Evolutionary conservation across 2,797 vertebrate species (phyloP), one percentile per base, ranked within the genome.

Genomic region (Glyptemys insculpta): DNA sequence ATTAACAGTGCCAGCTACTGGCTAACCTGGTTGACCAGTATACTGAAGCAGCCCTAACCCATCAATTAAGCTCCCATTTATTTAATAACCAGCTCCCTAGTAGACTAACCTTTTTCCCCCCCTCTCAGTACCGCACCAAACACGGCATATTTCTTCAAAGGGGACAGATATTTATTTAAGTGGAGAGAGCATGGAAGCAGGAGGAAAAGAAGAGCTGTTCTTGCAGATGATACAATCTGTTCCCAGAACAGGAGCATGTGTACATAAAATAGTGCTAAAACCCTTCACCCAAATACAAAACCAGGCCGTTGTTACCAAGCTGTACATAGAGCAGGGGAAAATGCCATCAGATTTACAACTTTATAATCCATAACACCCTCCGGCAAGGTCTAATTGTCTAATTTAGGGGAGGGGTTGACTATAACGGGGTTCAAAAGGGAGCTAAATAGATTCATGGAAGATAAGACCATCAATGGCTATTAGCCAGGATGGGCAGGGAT

Each of bases 91-190:
- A 76, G 41, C 62, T 82, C 34, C 47, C 82, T n/a, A n/a, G 27
- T 6, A 19, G 0, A 0, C 1, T 47, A 15, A 6, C 79, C 52
- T n/a, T 59, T 15, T 6, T 53, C 47, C 6, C 5, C 6, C 5
- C 21, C 54, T 7, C 80, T 19, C 34, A 47, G n/a, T 14, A 62
- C 74, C 1, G 0, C 53, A 81, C 62, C 50, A 1, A 81, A 49
- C 0, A 0, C 4, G 2, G 1, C 59, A 44, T 41, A 31, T 41
- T 47, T 50, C 59, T 54, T 5, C 6, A 6, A 49, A 2, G 27
- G 86, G 4, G 34, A 65, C 18, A 57, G 27, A 57, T 23, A 12
- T 62, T 62, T 62, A 62, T 62, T 65, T n/a, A 34, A 29, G 3
- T 0, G 29, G 21, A 74, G 83, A 82, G 56, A 23, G 86, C 68